A percentile compares a stretch with the other conserved stretches of the same genome.
Evolutionary conservation across 2,888 invertebrate species (phyloP).

Genomic region (Cerastoderma edule): DNA sequence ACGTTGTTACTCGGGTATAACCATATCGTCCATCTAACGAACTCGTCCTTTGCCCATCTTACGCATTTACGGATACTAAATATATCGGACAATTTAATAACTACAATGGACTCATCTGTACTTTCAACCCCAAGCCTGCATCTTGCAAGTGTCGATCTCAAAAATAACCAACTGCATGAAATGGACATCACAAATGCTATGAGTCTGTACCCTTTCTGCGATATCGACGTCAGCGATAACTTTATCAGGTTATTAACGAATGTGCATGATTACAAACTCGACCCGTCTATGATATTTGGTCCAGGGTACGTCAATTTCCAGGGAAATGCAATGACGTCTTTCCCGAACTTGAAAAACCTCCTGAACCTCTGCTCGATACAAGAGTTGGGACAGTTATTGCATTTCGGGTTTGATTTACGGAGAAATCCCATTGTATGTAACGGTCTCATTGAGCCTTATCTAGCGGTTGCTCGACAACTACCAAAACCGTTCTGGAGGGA

Average conservation of each 20-base stretch:
- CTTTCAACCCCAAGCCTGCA: slow-evolving; percentile 18
- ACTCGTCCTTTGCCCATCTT: slow-evolving; percentile 33
- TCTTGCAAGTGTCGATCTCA: slow-evolving; percentile 20
- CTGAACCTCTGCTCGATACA: slow-evolving; percentile 20
- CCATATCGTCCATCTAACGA: slow-evolving; percentile 23
- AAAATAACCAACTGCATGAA: slow-evolving; percentile 23
- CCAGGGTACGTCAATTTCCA: slow-evolving; percentile 31
- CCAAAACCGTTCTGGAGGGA: slow-evolving; percentile 24
- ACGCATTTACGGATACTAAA: slow-evolving; percentile 25
- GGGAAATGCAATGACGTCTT: slow-evolving; percentile 13
- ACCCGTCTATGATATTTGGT: slow-evolving; percentile 35
- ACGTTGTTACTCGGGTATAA: slow-evolving; percentile 20
- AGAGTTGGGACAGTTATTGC: slow-evolving; percentile 29
- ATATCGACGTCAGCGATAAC: slow-evolving; percentile 20
- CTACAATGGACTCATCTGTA: slow-evolving; percentile 24
- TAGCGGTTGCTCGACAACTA: not conserved
- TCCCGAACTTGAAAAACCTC: slow-evolving; percentile 36
- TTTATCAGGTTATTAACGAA: slow-evolving; percentile 28
- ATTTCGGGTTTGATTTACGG: slow-evolving; percentile 34
- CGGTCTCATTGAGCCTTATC: slow-evolving; percentile 36
- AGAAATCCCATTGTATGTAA: slow-evolving; percentile 32
- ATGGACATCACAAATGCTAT: slow-evolving; percentile 38
- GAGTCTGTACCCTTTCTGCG: slow-evolving; percentile 39
- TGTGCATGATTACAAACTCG: slow-evolving; percentile 16
- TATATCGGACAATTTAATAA: slow-evolving; percentile 27